Conservation (phyloP, 1,140 invertebrate species). For the Propsilocerus akamusi region DNA sequence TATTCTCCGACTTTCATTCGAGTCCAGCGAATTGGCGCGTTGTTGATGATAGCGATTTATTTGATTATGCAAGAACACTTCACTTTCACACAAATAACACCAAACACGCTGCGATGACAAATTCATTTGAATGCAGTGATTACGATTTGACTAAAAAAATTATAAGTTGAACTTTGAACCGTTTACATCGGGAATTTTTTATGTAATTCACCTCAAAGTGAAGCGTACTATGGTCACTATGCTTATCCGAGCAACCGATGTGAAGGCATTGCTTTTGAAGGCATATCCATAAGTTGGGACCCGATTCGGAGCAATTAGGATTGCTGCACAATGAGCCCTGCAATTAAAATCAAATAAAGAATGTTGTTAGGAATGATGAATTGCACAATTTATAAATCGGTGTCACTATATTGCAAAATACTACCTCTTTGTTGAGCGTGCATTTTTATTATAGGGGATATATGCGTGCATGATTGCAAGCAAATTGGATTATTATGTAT, state of each 20-base stretch:
- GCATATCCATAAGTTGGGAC: constrained; percentile 71
- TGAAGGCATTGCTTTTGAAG: constrained; percentile 53
- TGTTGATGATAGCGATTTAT: neutral
- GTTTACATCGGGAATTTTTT: neutral
- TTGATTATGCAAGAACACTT: constrained; percentile 32
- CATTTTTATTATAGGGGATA: neutral
- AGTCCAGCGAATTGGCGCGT: constrained; percentile 2
- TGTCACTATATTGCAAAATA: neutral
- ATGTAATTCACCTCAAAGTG: constrained; percentile 44
- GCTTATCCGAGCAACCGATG: constrained; percentile 59
- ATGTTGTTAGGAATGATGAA: neutral
- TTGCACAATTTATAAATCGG: neutral
- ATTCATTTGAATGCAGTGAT: constrained; percentile 68
- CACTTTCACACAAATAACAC: constrained; percentile 70
- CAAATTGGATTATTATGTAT: neutral
- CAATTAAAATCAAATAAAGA: neutral
- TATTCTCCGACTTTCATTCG: constrained; percentile 5
- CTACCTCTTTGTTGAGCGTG: neutral
- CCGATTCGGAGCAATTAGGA: constrained; percentile 38
- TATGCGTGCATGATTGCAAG: neutral
- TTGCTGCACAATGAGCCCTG: constrained; percentile 21
- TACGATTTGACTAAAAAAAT: constrained; percentile 22
- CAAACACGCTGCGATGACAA: constrained; percentile 61
- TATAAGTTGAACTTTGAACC: neutral
- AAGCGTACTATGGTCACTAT: constrained; percentile 55